Evolutionary conservation across 2,888 invertebrate genomes (phyloP).

Genomic region (Melolontha melolontha): DNA sequence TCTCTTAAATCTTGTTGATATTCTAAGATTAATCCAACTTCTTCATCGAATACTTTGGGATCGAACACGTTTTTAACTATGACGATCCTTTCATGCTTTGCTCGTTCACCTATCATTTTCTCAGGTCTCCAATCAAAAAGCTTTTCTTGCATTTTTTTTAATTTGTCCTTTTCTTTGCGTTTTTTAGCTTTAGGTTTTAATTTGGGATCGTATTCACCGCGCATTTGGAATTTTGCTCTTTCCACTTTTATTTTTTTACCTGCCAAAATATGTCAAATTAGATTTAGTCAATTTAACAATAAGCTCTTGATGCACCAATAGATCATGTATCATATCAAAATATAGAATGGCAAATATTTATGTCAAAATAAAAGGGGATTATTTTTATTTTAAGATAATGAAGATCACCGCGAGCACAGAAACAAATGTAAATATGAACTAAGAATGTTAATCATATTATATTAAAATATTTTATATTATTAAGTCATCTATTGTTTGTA

Average conservation of each 20-base stretch:
- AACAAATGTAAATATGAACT: too few species aligned
- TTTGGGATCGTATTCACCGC: conserved; percentile 92
- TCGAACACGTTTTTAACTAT: conserved; percentile 95
- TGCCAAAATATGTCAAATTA: background rate
- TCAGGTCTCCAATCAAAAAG: conserved; percentile 98
- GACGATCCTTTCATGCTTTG: conserved; percentile 90
- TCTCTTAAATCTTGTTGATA: conserved; percentile 91
- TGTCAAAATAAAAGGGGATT: too few species aligned
- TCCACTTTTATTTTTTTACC: conserved; percentile 85
- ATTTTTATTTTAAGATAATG: too few species aligned
- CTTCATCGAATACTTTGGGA: conserved; percentile 88
- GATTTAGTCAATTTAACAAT: too few species aligned
- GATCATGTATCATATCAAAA: too few species aligned
- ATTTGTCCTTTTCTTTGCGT: conserved; percentile 89
- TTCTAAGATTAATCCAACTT: conserved; percentile 89
- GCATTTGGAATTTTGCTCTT: conserved; percentile 93
- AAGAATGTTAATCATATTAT: too few species aligned
- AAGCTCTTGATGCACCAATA: too few species aligned
- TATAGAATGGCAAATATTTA: too few species aligned
- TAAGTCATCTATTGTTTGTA: too few species aligned
- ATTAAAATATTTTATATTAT: too few species aligned
- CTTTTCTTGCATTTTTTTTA: conserved; percentile 93
- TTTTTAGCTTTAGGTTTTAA: conserved; percentile 91
- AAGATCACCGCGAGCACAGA: too few species aligned
- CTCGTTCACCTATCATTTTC: conserved; percentile 85